These are phyloP conservation scores for Momotus momota DNA, from an alignment of 2,797 vertebrate species.

Conservation along the genomic window DNA sequence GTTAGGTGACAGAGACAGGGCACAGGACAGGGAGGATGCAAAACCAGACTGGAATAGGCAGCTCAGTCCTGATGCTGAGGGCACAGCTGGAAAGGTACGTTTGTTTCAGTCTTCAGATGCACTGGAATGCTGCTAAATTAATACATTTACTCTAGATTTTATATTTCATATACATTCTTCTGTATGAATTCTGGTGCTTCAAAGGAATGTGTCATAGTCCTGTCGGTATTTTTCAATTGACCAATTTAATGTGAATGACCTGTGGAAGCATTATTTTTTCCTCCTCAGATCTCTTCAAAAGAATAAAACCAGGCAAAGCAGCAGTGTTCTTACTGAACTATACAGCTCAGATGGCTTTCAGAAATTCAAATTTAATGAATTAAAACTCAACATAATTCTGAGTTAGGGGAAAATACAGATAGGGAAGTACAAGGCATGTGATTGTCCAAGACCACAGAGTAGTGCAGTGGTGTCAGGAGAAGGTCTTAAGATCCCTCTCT, in stretches of 20 bases:
- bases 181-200: not conserved
- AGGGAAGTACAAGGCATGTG: not conserved
- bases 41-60: not conserved
- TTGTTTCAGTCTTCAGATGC: not conserved
- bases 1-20: not conserved
- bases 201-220: not conserved
- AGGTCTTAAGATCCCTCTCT: not conserved
- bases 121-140: not conserved
- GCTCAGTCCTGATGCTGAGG: not conserved
- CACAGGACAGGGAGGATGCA: not conserved
- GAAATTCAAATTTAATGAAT: not conserved
- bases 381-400: not conserved
- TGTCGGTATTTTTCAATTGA: not conserved
- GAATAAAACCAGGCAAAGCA: not conserved
- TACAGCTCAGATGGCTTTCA: not conserved
- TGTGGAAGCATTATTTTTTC: not conserved
- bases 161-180: not conserved
- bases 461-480: not conserved
- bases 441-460: not conserved
- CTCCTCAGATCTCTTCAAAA: not conserved
- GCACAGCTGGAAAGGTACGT: not conserved
- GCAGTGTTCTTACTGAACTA: not conserved
- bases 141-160: not conserved
- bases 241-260: not conserved
- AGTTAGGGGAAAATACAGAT: not conserved